Percentiles rank a stretch among this genome's conserved stretches.
phyloP scores from a whole-genome alignment of 2,888 invertebrate genomes.

The Melanchra persicariae region DNA sequence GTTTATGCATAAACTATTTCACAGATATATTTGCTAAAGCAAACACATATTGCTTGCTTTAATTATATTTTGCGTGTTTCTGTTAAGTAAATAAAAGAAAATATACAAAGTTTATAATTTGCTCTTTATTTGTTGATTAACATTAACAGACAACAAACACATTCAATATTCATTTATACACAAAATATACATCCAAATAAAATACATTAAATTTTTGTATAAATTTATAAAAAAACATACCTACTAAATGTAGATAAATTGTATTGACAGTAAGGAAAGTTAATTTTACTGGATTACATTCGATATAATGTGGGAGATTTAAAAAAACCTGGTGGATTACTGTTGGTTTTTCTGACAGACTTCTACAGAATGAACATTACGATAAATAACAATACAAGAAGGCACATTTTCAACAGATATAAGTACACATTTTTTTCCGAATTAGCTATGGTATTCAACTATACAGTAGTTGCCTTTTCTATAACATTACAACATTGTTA shows the following conservation, averaged over 20 bases:
- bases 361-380: not conserved
- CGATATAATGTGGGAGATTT: not conserved
- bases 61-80: not conserved
- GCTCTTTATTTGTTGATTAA: conserved; percentile 52
- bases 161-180: conserved; percentile 41
- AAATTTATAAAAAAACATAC: conserved; percentile 25
- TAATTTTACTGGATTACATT: conserved; percentile 9
- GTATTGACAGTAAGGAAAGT: conserved; percentile 20
- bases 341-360: not conserved
- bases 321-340: not conserved
- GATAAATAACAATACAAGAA: conserved; percentile 9
- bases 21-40: not conserved
- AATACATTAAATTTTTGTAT: conserved; percentile 38
- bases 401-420: conserved; percentile 29
- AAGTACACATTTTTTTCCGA: not conserved
- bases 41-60: not conserved
- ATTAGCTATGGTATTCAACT: not conserved
- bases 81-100: conserved; percentile 39
- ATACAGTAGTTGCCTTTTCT: conserved; percentile 9
- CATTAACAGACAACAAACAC: conserved; percentile 61
- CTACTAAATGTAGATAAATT: too few species aligned
- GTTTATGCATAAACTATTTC: not conserved
- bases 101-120: conserved; percentile 47
- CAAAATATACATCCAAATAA: conserved; percentile 46
- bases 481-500: not conserved